Percentiles rank a stretch among this genome's conserved stretches.
Conservation (phyloP, 2,888 invertebrate species). For the Calameuta idolon region DNA sequence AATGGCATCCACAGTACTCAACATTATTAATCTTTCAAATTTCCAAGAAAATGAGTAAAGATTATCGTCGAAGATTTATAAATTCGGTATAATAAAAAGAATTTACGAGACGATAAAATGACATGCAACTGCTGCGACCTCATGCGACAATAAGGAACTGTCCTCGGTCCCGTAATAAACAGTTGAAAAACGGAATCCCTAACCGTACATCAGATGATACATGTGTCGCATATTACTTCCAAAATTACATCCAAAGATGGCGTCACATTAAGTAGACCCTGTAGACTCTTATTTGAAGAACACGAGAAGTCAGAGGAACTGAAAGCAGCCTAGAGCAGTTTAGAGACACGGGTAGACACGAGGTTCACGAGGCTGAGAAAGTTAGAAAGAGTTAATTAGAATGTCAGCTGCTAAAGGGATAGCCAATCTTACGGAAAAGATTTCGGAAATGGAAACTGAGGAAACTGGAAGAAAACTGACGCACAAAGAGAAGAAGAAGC, state of each 20-base stretch:
- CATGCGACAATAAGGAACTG: not conserved
- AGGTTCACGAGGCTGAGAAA: slow-evolving; percentile 27
- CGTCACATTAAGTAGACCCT: slow-evolving; percentile 26
- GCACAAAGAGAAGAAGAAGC: slow-evolving; percentile 91
- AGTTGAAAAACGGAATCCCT: not conserved
- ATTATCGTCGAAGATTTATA: not conserved
- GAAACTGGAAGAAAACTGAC: slow-evolving; percentile 82
- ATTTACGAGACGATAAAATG: not conserved
- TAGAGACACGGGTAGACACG: slow-evolving; percentile 15
- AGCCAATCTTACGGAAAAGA: slow-evolving; percentile 45
- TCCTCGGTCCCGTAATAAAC: not conserved
- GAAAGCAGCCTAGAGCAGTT: not conserved
- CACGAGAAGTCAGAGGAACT: not conserved
- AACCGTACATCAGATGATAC: not conserved
- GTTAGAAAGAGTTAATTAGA: slow-evolving; percentile 10
- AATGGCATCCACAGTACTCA: slow-evolving; percentile 32
- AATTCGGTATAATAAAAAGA: not conserved
- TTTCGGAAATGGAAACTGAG: slow-evolving; percentile 53
- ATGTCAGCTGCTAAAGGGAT: not conserved
- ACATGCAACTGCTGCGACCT: not conserved
- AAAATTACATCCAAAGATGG: slow-evolving; percentile 18
- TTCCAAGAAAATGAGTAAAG: not conserved
- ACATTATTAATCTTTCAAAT: slow-evolving; percentile 22
- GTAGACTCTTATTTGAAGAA: not conserved
- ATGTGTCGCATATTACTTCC: not conserved